Base-by-base conservation (phyloP, 2,797 vertebrate species). In the Poliocrania exsul region DNA sequence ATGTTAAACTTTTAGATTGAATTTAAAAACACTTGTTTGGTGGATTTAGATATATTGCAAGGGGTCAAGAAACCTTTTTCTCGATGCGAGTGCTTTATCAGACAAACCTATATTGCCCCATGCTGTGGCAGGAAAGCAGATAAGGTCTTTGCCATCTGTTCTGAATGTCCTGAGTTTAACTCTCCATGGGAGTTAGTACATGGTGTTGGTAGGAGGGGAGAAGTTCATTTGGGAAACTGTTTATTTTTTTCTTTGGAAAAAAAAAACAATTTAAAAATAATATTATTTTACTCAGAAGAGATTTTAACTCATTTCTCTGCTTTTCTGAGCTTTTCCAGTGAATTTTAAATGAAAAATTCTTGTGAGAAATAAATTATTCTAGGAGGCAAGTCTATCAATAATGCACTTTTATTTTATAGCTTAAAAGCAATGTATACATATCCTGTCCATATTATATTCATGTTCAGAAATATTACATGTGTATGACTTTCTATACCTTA, bases 101-200 rank as follows among this genome's bases (percentile, higher is more conserved):
- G 89, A 92, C 74, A 92, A 92, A 94, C 82, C 82, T 90, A 89
- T 71, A 81, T 64, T 38, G 54, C 71, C 65, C 51, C 95, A 75
- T 77, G 83, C 97, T 97, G 94, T 81, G 96, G 88, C 81, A 71
- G 86, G 78, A 93, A 92, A 94, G 73, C 83, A 95, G 95, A 95
- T 92, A 96, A 97, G 86, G 66, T 90, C 91, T 93, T 92, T 47
- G 82, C 97, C 97, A 97, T 97, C 97, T 98, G 97, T 96, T 96
- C 93, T 80, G 71, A 72, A 96, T 95, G 93, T 93, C 77, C 90
- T 46, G 89, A 96, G 93, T 97, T 97, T 97, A 97, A 97, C 96
- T 97, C 96, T 97, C 97, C 92, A 13, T 83, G 84, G 96, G 96
- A 97, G 93, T 85, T 38, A 78, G 65, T 83, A 53, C 60, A 92